Percentiles rank a stretch among this genome's conserved stretches.
Evolutionary conservation across 1,140 invertebrate species (phyloP).

Genomic region (Drosophila micromelanica): DNA sequence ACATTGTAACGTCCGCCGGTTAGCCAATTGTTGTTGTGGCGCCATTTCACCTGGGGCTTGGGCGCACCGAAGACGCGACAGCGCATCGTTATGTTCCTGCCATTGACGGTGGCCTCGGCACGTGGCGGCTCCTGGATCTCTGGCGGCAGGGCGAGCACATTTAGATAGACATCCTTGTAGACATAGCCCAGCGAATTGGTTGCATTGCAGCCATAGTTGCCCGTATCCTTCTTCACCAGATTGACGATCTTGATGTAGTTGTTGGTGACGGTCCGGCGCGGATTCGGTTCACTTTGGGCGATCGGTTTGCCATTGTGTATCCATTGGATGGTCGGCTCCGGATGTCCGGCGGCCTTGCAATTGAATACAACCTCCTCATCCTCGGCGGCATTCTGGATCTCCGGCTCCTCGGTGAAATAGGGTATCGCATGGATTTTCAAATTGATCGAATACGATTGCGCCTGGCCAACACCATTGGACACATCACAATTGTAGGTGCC

Average conservation of each 20-base stretch:
- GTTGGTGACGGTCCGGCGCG: slow-evolving; percentile 87
- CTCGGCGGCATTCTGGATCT: slow-evolving; percentile 94
- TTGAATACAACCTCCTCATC: slow-evolving; percentile 94
- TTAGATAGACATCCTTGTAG: slow-evolving; percentile 98
- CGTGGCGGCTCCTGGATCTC: slow-evolving; percentile 94
- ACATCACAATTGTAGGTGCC: slow-evolving; percentile 96
- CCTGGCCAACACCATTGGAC: slow-evolving; percentile 94
- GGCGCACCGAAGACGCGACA: slow-evolving; percentile 98
- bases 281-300: slow-evolving; percentile 90
- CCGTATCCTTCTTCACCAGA: slow-evolving; percentile 95
- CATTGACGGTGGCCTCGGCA: slow-evolving; percentile 92
- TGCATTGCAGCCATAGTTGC: slow-evolving; percentile 99
- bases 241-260: slow-evolving; percentile 93
- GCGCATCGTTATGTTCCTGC: slow-evolving; percentile 91
- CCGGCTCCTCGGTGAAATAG: slow-evolving; percentile 96
- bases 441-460: slow-evolving; percentile 93
- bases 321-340: slow-evolving; percentile 97
- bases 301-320: slow-evolving; percentile 98
- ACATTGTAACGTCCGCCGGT: slow-evolving; percentile 91
- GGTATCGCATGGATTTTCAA: slow-evolving; percentile 93
- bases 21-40: slow-evolving; percentile 89
- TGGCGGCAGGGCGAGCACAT: slow-evolving; percentile 96
- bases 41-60: slow-evolving; percentile 97
- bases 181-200: slow-evolving; percentile 99
- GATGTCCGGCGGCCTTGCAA: slow-evolving; percentile 95